phyloP scores from a whole-genome alignment of 92 coral and sea anemone species.

The Heteractis magnifica region DNA sequence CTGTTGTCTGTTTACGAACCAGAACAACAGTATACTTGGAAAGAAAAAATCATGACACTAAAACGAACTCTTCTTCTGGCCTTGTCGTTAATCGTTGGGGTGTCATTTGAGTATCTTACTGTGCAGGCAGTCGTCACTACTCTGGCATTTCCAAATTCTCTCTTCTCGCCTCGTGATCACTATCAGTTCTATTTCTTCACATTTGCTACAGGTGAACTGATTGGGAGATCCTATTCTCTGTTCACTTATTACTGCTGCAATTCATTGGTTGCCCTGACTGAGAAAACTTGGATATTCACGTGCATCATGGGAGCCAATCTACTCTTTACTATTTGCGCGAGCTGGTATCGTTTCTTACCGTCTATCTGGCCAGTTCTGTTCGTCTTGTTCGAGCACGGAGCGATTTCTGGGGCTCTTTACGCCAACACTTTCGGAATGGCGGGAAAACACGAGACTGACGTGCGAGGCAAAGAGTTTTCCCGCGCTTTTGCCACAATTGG shows the following conservation, averaged over 20 bases:
- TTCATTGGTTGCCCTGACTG: conserved; percentile 27
- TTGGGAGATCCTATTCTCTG: conserved; percentile 65
- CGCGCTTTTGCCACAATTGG: conserved; percentile 82
- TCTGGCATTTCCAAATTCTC: conserved; percentile 61
- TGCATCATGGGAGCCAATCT: conserved; percentile 40
- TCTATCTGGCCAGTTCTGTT: conserved; percentile 58
- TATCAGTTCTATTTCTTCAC: conserved; percentile 63
- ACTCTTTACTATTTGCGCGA: conserved; percentile 47
- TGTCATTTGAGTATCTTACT: conserved; percentile 59
- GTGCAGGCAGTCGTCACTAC: conserved; percentile 73
- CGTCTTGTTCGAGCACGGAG: conserved; percentile 53
- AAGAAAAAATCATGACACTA: conserved; percentile 42
- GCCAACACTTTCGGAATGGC: conserved; percentile 63
- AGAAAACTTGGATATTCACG: conserved; percentile 68
- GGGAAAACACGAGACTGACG: conserved; percentile 35
- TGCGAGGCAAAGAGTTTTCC: conserved; percentile 63
- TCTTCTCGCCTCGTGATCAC: conserved; percentile 69
- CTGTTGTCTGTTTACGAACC: conserved; percentile 15
- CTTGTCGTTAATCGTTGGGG: conserved; percentile 47
- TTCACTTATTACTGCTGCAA: conserved; percentile 19
- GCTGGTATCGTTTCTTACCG: conserved; percentile 71
- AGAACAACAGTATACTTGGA: conserved; percentile 27
- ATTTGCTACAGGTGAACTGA: conserved; percentile 63
- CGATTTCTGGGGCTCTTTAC: conserved; percentile 61
- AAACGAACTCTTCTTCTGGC: conserved; percentile 35